phyloP scores from a whole-genome alignment of 2,113 vertebrate species.

The Fregetta grallaria region DNA sequence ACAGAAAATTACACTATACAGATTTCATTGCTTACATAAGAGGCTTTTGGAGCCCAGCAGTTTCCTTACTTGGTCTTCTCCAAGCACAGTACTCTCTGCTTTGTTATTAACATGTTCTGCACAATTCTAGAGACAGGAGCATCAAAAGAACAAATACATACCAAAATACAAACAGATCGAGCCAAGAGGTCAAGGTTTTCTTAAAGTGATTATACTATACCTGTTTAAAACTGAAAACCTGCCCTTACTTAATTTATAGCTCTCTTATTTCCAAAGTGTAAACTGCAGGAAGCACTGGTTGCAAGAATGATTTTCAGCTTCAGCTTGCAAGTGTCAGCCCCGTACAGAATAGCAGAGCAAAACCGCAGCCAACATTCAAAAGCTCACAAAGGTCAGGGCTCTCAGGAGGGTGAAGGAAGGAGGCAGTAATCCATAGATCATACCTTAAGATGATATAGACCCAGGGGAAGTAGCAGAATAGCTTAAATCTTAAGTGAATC shows the following conservation, averaged over 20 bases:
- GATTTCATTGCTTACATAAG: not conserved
- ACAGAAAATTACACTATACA: not conserved
- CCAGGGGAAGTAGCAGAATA: not conserved
- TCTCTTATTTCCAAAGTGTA: not conserved
- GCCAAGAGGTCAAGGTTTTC: not conserved
- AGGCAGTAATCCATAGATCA: not conserved
- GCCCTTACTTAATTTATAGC: not conserved
- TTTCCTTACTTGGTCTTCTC: conserved; percentile 33
- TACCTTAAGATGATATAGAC: not conserved
- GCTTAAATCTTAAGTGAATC: not conserved
- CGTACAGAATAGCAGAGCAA: not conserved
- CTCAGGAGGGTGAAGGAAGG: not conserved
- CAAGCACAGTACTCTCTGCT: not conserved
- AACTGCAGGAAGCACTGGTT: not conserved
- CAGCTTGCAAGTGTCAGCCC: not conserved
- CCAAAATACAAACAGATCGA: not conserved
- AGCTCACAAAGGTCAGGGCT: not conserved
- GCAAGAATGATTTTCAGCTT: not conserved
- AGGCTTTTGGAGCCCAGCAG: not conserved
- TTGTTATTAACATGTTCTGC: not conserved
- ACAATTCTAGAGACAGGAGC: not conserved
- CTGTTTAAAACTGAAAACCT: not conserved
- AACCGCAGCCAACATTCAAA: not conserved
- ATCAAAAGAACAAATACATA: not conserved
- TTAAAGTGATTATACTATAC: not conserved